Percentiles rank a stretch among this genome's conserved stretches.
These are phyloP conservation scores for Orthonevra nobilis DNA, from an alignment of 2,888 invertebrate species.

Conservation along the genomic window DNA sequence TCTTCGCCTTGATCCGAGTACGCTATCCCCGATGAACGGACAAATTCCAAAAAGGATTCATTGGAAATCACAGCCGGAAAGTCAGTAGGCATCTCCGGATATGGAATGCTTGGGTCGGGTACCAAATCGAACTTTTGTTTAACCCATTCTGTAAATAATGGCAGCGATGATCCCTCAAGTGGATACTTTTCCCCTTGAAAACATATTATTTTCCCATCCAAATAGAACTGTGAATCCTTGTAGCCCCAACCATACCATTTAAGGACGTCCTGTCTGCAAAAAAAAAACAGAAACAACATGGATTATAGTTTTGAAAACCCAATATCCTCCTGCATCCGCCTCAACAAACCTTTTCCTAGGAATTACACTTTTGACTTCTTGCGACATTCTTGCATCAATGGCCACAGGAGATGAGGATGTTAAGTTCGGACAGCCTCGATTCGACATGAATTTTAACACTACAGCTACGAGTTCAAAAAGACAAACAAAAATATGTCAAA, in stretches of 20 bases:
- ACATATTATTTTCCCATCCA: conserved; percentile 83
- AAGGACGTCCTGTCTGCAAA: conserved; percentile 90
- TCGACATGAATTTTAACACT: no score
- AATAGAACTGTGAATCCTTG: conserved; percentile 92
- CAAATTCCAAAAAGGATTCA: conserved; percentile 82
- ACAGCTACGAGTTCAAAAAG: conserved; percentile 5
- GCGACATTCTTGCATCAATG: conserved; percentile 76
- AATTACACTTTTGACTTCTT: conserved; percentile 76
- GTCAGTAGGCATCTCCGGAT: conserved; percentile 82
- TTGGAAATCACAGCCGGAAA: conserved; percentile 86
- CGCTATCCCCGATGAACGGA: conserved; percentile 82
- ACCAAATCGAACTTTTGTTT: conserved; percentile 86
- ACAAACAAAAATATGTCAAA: neutral
- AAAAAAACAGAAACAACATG: conserved; percentile 30
- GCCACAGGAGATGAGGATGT: conserved; percentile 62
- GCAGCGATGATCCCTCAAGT: conserved; percentile 85
- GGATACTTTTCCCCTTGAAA: conserved; percentile 95
- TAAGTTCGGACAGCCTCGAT: no score
- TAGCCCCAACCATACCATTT: conserved; percentile 99
- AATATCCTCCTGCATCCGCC: neutral
- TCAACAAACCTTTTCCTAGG: conserved; percentile 78
- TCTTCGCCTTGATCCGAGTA: conserved; percentile 89
- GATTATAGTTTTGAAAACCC: neutral
- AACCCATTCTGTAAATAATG: conserved; percentile 91
- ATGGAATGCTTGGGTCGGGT: conserved; percentile 79